Evolutionary conservation across 2,797 vertebrate species (phyloP).

Genomic region (Pseudopleuronectes americanus): DNA sequence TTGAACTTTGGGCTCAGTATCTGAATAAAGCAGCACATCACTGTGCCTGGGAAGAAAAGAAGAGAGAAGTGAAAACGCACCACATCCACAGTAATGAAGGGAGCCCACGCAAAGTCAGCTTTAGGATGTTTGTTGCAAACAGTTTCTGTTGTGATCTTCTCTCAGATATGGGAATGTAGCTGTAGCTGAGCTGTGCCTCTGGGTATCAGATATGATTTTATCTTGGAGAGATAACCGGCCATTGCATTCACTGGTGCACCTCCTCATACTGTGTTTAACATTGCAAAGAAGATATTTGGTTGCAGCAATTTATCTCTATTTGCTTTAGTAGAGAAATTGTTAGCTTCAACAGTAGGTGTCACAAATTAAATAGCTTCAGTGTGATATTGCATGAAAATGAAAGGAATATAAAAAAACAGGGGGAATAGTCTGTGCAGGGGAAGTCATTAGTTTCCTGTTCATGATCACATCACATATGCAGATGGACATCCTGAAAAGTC

Average conservation of each 20-base stretch:
- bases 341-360: not conserved
- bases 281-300: not conserved
- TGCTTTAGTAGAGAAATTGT: too few relatives aligned
- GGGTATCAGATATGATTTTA: slow-evolving; percentile 1
- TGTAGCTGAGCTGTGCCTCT: not conserved
- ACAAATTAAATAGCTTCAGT: not conserved
- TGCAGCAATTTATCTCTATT: not conserved
- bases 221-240: not conserved
- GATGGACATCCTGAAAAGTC: not conserved
- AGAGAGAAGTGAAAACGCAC: not conserved
- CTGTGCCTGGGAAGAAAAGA: not conserved
- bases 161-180: not conserved
- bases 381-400: not conserved
- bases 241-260: not conserved
- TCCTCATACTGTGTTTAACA: not conserved
- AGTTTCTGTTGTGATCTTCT: not conserved
- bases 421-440: not conserved
- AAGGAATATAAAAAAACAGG: slow-evolving; percentile 2
- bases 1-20: not conserved
- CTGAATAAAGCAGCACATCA: not conserved
- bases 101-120: too few relatives aligned
- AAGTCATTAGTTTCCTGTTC: slow-evolving; percentile 7
- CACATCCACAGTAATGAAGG: too few relatives aligned
- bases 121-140: too few relatives aligned
- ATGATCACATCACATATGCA: slow-evolving; percentile 1